Percentiles rank a stretch among this genome's conserved stretches.
Conservation (phyloP, 2,797 vertebrate species). For the Ptychadena robeensis region DNA sequence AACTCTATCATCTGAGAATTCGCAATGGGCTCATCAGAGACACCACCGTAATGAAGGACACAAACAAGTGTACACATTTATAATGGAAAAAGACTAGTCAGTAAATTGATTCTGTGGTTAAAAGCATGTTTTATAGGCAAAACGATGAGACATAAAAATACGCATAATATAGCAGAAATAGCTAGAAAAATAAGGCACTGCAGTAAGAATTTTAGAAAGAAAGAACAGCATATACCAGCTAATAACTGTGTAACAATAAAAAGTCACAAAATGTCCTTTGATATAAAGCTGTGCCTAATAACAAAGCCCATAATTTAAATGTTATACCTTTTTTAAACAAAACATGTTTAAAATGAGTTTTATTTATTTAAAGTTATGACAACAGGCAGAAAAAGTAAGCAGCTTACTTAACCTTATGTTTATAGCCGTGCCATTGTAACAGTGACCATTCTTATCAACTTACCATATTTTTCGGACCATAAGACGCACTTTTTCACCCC, state of each 20-base stretch:
- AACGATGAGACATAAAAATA: slow-evolving; percentile 34
- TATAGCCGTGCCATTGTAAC: too few relatives aligned
- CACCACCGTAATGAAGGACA: slow-evolving; percentile 65
- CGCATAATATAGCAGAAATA: slow-evolving; percentile 27
- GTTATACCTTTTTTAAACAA: background rate
- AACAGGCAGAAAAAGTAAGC: background rate
- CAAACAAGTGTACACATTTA: slow-evolving; percentile 62
- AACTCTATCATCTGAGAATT: slow-evolving; percentile 60
- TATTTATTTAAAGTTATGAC: background rate
- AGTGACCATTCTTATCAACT: too few relatives aligned
- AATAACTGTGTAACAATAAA: background rate
- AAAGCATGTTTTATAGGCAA: slow-evolving; percentile 51
- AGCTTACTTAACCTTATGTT: too few relatives aligned
- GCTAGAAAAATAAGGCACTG: background rate
- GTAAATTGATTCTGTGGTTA: slow-evolving; percentile 61
- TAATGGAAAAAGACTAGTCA: slow-evolving; percentile 64
- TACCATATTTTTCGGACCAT: too few relatives aligned
- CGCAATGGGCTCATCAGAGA: slow-evolving; percentile 59
- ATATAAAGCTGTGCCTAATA: background rate
- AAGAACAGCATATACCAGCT: background rate
- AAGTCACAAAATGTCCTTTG: background rate
- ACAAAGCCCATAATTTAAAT: background rate
- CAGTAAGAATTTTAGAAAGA: background rate
- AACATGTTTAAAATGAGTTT: background rate
- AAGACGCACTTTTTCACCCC: too few relatives aligned